Evolutionary conservation across 2,113 vertebrate species (phyloP).

Genomic region (Sinocyclocheilus maitianheensis): DNA sequence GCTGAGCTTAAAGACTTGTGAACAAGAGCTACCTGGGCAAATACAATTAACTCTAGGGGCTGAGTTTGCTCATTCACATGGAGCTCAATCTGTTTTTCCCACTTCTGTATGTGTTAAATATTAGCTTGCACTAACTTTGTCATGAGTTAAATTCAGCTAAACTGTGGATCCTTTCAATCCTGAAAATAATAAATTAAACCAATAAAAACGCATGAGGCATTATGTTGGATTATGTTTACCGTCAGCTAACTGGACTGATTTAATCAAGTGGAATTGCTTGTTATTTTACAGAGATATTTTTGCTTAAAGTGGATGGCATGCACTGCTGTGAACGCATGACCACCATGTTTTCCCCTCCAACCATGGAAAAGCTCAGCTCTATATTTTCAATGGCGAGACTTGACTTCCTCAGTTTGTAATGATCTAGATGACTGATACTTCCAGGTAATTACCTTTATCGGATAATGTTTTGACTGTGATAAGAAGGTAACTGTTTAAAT

Average conservation of each 20-base stretch:
- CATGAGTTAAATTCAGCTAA: background rate
- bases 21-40: constrained; percentile 53
- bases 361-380: background rate
- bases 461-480: constrained; percentile 63
- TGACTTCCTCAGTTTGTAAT: constrained; percentile 62
- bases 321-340: background rate
- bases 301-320: background rate
- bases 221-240: background rate
- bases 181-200: background rate
- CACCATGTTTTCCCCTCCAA: background rate
- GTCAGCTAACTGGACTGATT: background rate
- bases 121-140: constrained; percentile 45
- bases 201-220: background rate
- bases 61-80: constrained; percentile 49
- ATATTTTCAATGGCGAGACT: constrained; percentile 42
- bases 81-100: constrained; percentile 42
- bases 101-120: constrained; percentile 61
- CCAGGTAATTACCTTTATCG: constrained; percentile 69
- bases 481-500: constrained; percentile 46
- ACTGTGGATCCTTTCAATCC: background rate
- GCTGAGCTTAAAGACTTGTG: constrained; percentile 59
- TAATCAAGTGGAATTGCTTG: background rate
- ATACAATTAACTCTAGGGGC: constrained; percentile 59
- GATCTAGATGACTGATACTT: constrained; percentile 67
- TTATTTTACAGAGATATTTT: background rate